Evolutionary conservation across 1,140 invertebrate species (phyloP).

Genomic region (Megalonaias nervosa): DNA sequence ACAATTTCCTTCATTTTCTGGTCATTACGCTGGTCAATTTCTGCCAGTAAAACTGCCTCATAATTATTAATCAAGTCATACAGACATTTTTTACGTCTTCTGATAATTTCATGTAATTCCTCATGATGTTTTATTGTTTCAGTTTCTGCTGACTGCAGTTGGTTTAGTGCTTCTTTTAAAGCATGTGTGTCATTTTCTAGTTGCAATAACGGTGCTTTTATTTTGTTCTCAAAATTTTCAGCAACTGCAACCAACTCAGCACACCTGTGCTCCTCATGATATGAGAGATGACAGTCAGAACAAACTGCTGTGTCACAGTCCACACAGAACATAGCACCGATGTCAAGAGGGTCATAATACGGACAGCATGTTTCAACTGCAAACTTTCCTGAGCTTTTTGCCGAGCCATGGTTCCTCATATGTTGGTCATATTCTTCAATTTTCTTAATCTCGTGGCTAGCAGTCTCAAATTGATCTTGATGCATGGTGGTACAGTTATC

Average conservation of each 20-base stretch:
- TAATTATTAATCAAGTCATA: conserved; percentile 56
- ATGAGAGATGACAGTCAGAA: conserved; percentile 49
- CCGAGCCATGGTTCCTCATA: conserved; percentile 21
- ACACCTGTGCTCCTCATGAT: conserved; percentile 55
- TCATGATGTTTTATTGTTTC: conserved; percentile 42
- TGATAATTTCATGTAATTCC: conserved; percentile 43
- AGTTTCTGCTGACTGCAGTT: conserved; percentile 45
- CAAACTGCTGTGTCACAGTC: conserved; percentile 61
- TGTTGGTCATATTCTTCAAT: conserved; percentile 37
- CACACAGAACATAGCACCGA: conserved; percentile 60
- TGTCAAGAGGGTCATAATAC: conserved; percentile 59
- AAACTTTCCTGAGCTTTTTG: conserved; percentile 11
- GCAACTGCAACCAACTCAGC: conserved; percentile 60
- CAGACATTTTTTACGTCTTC: conserved; percentile 53
- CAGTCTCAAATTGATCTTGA: conserved; percentile 36
- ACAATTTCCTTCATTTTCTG: conserved; percentile 50
- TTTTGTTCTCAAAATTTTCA: conserved; percentile 59
- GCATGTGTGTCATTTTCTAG: conserved; percentile 49
- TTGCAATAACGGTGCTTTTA: conserved; percentile 56
- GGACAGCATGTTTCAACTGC: conserved; percentile 52
- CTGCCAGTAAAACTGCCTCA: conserved; percentile 51
- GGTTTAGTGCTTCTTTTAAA: conserved; percentile 39
- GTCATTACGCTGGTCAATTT: conserved; percentile 51
- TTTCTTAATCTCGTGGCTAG: conserved; percentile 46
- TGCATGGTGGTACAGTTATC: conserved; percentile 38